phyloP scores from a whole-genome alignment of 2,113 vertebrate species.

The Gymnocephalus cernua region DNA sequence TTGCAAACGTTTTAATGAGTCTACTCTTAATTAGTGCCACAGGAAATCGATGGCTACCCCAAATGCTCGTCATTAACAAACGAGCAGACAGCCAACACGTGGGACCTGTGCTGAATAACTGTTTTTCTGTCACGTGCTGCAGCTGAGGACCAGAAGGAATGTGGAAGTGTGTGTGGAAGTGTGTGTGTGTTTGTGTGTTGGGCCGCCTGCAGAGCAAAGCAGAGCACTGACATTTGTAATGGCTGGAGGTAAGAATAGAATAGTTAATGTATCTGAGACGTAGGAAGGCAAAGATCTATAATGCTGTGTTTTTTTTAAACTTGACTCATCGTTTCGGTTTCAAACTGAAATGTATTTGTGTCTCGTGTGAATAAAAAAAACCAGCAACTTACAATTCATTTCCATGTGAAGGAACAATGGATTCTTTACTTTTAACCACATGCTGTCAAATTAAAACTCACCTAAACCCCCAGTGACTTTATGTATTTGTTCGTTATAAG shows the following conservation, averaged over 20 bases:
- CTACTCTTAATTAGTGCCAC: constrained; percentile 82
- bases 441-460: constrained; percentile 23
- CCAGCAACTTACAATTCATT: not conserved
- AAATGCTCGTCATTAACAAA: constrained; percentile 83
- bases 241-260: constrained; percentile 52
- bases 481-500: constrained; percentile 3
- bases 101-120: constrained; percentile 78
- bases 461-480: not conserved
- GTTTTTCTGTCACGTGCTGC: constrained; percentile 53
- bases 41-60: constrained; percentile 78
- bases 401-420: constrained; percentile 17
- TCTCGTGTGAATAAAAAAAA: not conserved
- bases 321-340: constrained; percentile 40
- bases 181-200: not conserved
- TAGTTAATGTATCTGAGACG: constrained; percentile 34
- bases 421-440: constrained; percentile 34
- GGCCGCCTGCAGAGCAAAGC: constrained; percentile 48
- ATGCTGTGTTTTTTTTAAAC: constrained; percentile 30
- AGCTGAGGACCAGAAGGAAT: constrained; percentile 34
- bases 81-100: constrained; percentile 67
- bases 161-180: constrained; percentile 22
- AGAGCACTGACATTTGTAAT: constrained; percentile 46
- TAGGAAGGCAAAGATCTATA: constrained; percentile 27
- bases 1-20: constrained; percentile 82
- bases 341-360: constrained; percentile 8